These are phyloP conservation scores for Artibeus jamaicensis DNA, from an alignment of 2,797 vertebrate species.

Conservation along the genomic window DNA sequence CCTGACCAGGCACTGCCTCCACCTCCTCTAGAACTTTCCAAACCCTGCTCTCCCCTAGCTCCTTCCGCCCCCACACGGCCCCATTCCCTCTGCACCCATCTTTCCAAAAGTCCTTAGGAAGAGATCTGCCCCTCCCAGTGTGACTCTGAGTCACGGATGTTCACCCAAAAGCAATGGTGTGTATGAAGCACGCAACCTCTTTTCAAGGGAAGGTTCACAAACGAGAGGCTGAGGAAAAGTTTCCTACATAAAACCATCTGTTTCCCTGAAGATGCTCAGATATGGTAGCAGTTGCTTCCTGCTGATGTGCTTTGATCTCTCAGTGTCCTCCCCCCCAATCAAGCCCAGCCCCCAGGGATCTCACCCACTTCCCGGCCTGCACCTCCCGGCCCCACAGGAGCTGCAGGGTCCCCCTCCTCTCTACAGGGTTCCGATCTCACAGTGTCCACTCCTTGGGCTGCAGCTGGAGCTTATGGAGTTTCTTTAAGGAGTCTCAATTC, in stretches of 20 bases:
- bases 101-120: constrained; percentile 30
- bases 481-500: not conserved
- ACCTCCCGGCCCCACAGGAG: rapidly evolving
- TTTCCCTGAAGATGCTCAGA: constrained; percentile 31
- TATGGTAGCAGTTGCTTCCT: not conserved
- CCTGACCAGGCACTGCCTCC: not conserved
- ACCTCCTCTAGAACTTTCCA: not conserved
- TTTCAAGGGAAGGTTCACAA: constrained; percentile 33
- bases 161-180: constrained; percentile 56
- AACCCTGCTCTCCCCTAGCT: not conserved
- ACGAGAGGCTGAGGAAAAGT: not conserved
- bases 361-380: not conserved
- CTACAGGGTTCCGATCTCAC: rapidly evolving
- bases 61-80: not conserved
- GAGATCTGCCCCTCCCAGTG: constrained; percentile 21
- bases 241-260: constrained; percentile 35
- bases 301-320: not conserved
- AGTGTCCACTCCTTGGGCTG: not conserved
- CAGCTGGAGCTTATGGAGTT: not conserved
- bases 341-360: not conserved
- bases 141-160: constrained; percentile 50
- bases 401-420: not conserved
- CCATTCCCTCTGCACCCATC: constrained; percentile 27
- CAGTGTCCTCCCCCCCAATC: too few species aligned
- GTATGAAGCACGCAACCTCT: not conserved